Evolutionary conservation across 2,888 invertebrate genomes (phyloP), one percentile per base, ranked within the genome.

Genomic region (Marronus borbonicus): DNA sequence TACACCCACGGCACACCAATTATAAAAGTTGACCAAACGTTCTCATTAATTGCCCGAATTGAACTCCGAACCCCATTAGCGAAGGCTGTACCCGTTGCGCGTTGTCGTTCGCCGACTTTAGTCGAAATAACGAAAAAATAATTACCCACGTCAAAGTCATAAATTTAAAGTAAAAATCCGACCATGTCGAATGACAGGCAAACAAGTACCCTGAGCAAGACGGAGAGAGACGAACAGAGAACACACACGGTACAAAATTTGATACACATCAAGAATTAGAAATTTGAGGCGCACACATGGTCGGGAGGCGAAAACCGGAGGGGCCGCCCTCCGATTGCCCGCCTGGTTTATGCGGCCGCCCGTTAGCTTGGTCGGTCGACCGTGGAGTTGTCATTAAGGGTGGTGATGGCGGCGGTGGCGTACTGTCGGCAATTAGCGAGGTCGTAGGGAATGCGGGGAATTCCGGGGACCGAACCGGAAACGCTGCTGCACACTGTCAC

Each of bases 361-460:
- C 68, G 68, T 68, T 68, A 68, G 68, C 72, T 74, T 62, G 72
- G 44, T 74, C 66, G 55, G 68, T 69, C 76, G 72, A 76, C 79
- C 70, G 80, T 79, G 80, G 79, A 78, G 82, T 44, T 76, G 81
- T 82, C 82, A 82, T 82, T 81, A 80, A 81, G 81, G 80, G 80
- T 78, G 66, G 79, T n/a, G 62, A 62, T 31, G 80, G 49, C 49
- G 49, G 49, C 49, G 66, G 66, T 86, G 82, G 85, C 62, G 77
- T 52, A 77, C 70, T 92, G 91, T 88, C 83, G 83, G 84, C 89
- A 86, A 88, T 88, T 86, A 88, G 87, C 84, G 88, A 88, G 83
- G 89, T 87, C 81, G 84, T 81, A 74, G 84, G 84, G 84, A 84
- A 85, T 83, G 88, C 88, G 20, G 88, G 91, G 84, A 89, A 85